Conservation (phyloP, 92 coral and sea anemone genomes). For the Chrysogorgia sp. region DNA sequence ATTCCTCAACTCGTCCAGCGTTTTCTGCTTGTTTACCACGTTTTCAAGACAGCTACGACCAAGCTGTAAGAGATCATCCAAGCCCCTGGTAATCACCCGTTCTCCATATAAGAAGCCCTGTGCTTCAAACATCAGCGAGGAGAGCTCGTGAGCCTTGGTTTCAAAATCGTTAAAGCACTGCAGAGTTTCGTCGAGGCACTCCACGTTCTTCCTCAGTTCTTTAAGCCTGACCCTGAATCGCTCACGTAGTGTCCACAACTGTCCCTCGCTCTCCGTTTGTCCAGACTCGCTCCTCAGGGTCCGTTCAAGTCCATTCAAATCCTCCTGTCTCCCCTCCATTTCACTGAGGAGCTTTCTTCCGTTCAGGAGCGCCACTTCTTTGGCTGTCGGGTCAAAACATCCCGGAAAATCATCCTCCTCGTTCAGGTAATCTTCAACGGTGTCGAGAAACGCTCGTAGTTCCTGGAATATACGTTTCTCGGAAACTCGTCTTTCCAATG, state of each 20-base stretch:
- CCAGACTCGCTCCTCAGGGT: neutral
- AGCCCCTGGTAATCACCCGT: conserved; percentile 20
- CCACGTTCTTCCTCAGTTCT: conserved; percentile 33
- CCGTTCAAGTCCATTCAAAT: neutral
- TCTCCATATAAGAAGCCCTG: conserved; percentile 34
- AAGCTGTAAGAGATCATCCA: conserved; percentile 27
- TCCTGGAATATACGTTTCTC: conserved; percentile 36
- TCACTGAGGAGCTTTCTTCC: conserved; percentile 25
- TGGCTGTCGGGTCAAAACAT: conserved; percentile 53
- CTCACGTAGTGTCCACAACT: neutral
- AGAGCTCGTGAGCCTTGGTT: conserved; percentile 25
- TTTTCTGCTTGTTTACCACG: conserved; percentile 8
- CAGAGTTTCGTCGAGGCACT: conserved; percentile 33
- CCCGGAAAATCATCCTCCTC: conserved; percentile 42
- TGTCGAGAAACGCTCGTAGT: conserved; percentile 8
- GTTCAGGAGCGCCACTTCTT: conserved; percentile 39
- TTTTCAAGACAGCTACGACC: conserved; percentile 24
- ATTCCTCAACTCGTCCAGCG: conserved; percentile 1
- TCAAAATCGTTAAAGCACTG: conserved; percentile 39
- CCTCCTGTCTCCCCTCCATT: conserved; percentile 13
- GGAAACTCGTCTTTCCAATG: conserved; percentile 54
- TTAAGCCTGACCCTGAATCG: conserved; percentile 16
- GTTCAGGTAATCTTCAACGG: conserved; percentile 36
- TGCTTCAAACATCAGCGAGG: conserved; percentile 31
- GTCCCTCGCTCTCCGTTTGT: neutral